These are phyloP conservation scores for Caretta caretta DNA, from an alignment of 2,113 vertebrate genomes.

Conservation along the genomic window DNA sequence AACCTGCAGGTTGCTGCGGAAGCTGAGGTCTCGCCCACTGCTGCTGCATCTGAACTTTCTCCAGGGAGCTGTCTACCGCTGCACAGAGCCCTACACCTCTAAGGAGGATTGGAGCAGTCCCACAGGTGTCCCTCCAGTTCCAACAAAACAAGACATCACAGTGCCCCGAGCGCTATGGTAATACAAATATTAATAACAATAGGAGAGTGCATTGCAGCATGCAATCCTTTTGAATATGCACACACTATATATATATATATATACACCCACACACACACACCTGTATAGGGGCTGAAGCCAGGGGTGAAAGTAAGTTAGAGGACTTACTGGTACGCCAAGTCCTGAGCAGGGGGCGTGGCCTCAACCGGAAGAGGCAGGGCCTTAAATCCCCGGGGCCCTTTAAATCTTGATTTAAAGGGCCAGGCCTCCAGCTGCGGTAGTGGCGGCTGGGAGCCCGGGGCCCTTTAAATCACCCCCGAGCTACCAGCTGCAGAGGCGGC, in stretches of 20 bases:
- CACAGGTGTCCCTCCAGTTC: not conserved
- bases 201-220: not conserved
- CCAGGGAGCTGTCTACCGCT: not conserved
- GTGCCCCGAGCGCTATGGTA: not conserved
- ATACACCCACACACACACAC: no score
- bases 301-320: no score
- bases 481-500: no score
- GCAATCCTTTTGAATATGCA: not conserved
- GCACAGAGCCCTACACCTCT: not conserved
- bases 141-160: not conserved
- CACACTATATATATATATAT: not conserved
- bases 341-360: no score
- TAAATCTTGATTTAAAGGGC: no score
- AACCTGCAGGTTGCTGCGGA: not conserved
- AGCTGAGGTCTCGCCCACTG: not conserved
- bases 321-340: no score
- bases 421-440: no score
- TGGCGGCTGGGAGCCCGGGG: no score
- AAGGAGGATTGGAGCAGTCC: not conserved
- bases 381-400: no score
- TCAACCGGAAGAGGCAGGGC: no score
- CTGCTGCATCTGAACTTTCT: not conserved
- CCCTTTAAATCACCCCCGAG: no score
- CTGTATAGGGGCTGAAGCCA: not conserved
- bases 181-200: not conserved